Percentiles rank a stretch among this genome's conserved stretches.
These are phyloP conservation scores for Crematogaster levior DNA, from an alignment of 2,888 invertebrate species.

Conservation along the genomic window DNA sequence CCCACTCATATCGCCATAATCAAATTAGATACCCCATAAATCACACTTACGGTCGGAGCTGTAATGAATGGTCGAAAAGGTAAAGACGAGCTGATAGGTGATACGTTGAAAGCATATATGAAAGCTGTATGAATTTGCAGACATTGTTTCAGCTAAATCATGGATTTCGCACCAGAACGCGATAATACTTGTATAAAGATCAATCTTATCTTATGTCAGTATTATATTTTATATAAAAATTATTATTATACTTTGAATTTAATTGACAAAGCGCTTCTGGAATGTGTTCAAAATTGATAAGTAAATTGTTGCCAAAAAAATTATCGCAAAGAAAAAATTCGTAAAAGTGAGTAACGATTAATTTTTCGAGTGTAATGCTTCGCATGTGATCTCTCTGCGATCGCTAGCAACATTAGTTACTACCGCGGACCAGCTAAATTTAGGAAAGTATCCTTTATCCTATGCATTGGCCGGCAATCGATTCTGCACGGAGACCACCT, in stretches of 20 bases:
- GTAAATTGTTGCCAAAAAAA: not conserved
- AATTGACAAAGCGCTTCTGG: not conserved
- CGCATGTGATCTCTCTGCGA: not conserved
- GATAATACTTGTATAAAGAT: not conserved
- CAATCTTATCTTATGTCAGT: not conserved
- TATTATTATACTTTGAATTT: not conserved
- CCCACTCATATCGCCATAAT: slow-evolving; percentile 50
- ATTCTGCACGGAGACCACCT: slow-evolving; percentile 53
- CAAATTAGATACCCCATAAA: slow-evolving; percentile 62
- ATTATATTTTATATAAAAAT: too few relatives aligned
- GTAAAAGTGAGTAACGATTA: not conserved
- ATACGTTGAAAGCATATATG: slow-evolving; percentile 3
- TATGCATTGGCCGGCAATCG: slow-evolving; percentile 53
- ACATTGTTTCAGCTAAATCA: not conserved
- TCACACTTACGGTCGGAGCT: slow-evolving; percentile 51
- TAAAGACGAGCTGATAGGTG: slow-evolving; percentile 46
- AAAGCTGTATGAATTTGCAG: not conserved
- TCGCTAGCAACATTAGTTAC: not conserved
- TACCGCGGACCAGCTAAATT: slow-evolving; percentile 20
- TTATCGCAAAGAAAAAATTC: not conserved
- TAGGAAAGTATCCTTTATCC: slow-evolving; percentile 23
- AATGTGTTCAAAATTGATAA: not conserved
- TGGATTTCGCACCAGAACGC: not conserved
- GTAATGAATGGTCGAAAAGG: slow-evolving; percentile 43
- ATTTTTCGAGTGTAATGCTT: not conserved